Conservation (phyloP, 2,888 invertebrate species). For the Clunio marinus region DNA sequence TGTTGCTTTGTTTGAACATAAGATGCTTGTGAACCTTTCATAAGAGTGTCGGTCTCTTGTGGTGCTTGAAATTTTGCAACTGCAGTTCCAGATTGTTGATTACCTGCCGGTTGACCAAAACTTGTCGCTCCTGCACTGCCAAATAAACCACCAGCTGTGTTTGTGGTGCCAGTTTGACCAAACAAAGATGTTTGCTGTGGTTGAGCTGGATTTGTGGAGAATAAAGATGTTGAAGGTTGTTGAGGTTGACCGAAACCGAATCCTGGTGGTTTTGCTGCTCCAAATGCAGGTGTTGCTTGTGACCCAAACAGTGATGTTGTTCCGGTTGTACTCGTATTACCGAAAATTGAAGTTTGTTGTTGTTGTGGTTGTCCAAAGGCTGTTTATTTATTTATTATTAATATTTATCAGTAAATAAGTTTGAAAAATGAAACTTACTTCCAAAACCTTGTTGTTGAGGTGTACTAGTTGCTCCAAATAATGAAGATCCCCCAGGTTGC, state of each 20-base stretch:
- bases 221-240: constrained; percentile 53
- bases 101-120: constrained; percentile 48
- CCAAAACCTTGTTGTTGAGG: constrained; percentile 47
- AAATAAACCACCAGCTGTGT: constrained; percentile 47
- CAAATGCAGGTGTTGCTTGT: constrained; percentile 54
- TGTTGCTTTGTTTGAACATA: constrained; percentile 90
- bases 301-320: constrained; percentile 53
- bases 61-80: constrained; percentile 78
- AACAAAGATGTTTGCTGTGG: constrained; percentile 56
- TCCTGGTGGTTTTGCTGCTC: constrained; percentile 53
- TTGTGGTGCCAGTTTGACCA: constrained; percentile 57
- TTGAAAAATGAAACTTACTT: constrained; percentile 44
- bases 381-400: constrained; percentile 15
- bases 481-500: constrained; percentile 49
- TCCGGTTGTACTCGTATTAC: constrained; percentile 49
- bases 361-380: constrained; percentile 41
- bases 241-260: constrained; percentile 47
- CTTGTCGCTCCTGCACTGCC: constrained; percentile 50
- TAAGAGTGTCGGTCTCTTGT: constrained; percentile 83
- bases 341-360: constrained; percentile 55
- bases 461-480: constrained; percentile 61
- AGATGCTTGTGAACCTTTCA: constrained; percentile 76
- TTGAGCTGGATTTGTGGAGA: constrained; percentile 45
- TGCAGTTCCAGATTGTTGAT: constrained; percentile 61
- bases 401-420: constrained; percentile 14